These are phyloP conservation scores for Drosophila dunni DNA, from an alignment of 1,140 invertebrate species.

Conservation along the genomic window DNA sequence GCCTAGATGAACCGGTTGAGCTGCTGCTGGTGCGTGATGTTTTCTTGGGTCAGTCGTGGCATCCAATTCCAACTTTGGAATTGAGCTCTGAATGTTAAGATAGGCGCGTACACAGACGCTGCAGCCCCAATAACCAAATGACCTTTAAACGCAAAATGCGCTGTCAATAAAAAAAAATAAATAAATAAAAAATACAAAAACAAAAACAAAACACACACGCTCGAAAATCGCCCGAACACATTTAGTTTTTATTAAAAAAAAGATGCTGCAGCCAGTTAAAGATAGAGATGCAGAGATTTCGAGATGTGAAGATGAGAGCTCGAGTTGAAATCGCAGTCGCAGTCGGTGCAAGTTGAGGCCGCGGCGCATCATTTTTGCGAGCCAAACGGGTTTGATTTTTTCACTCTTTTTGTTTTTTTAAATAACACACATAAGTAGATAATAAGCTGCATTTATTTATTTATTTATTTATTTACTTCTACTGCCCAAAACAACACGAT, in stretches of 20 bases:
- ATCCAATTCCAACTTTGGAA: conserved; percentile 66
- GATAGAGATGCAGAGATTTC: conserved; percentile 19
- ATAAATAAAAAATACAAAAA: conserved; percentile 7
- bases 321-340: not conserved
- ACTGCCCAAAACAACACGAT: conserved; percentile 42
- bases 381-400: conserved; percentile 38
- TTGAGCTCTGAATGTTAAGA: conserved; percentile 76
- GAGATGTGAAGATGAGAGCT: conserved; percentile 23
- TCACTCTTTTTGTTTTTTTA: conserved; percentile 19
- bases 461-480: conserved; percentile 21
- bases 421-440: conserved; percentile 17
- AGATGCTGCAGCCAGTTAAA: conserved; percentile 33
- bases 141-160: conserved; percentile 79
- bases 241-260: conserved; percentile 51
- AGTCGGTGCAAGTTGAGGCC: conserved; percentile 36
- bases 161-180: conserved; percentile 43
- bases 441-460: conserved; percentile 53
- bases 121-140: conserved; percentile 64
- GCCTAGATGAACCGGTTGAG: conserved; percentile 76
- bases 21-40: conserved; percentile 1
- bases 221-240: conserved; percentile 38
- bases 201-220: conserved; percentile 25
- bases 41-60: conserved; percentile 52
- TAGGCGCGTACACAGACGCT: conserved; percentile 55
- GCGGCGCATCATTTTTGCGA: conserved; percentile 39